Conservation (phyloP, 2,797 vertebrate genomes). For the Acanthornis magna region DNA sequence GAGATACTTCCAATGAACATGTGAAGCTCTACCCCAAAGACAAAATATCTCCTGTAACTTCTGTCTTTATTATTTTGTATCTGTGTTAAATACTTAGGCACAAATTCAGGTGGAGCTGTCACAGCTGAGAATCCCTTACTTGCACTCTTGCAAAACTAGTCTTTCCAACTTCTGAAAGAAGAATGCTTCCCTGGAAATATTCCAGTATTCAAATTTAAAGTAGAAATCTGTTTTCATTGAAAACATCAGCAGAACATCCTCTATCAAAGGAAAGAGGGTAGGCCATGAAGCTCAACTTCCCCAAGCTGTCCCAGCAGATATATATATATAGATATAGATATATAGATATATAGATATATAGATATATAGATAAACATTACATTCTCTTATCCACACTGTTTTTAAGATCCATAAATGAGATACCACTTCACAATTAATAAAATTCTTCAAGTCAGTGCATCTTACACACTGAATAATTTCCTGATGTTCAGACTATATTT, state of each 20-base stretch:
- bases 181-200: neutral
- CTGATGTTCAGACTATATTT: neutral
- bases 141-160: neutral
- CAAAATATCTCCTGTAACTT: neutral
- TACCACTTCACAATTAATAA: neutral
- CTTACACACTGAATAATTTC: neutral
- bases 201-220: neutral
- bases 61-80: neutral
- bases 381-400: accelerated
- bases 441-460: neutral
- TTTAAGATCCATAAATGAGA: neutral
- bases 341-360: too few species aligned
- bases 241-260: neutral
- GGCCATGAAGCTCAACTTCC: neutral
- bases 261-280: neutral
- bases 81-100: neutral
- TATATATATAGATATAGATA: too few species aligned
- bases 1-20: neutral
- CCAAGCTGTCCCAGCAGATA: neutral
- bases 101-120: neutral
- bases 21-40: neutral
- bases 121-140: neutral
- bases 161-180: neutral
- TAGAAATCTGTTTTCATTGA: neutral
- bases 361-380: too few species aligned